Evolutionary conservation across 2,113 vertebrate genomes (phyloP).

Genomic region (Lepus americanus): DNA sequence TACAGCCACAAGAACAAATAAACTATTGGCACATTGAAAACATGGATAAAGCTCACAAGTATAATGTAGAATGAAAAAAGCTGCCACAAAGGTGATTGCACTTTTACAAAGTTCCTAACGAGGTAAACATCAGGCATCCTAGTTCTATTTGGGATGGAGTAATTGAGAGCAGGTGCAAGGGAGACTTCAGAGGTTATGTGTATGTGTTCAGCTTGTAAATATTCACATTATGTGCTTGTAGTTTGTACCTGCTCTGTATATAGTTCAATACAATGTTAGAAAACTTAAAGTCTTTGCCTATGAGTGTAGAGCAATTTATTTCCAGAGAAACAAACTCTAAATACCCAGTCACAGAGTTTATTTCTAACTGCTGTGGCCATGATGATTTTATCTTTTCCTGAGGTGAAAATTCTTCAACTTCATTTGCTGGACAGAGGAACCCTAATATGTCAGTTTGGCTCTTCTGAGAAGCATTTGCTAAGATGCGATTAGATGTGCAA

Average conservation of each 20-base stretch:
- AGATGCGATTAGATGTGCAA: constrained; percentile 31
- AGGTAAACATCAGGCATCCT: constrained; percentile 23
- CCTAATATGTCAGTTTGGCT: background rate
- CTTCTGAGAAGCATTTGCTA: constrained; percentile 35
- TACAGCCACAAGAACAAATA: constrained; percentile 48
- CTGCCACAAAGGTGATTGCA: constrained; percentile 6
- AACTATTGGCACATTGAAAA: constrained; percentile 35
- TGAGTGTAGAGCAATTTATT: constrained; percentile 14
- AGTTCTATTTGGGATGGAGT: background rate
- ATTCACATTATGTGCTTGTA: background rate
- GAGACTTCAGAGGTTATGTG: background rate
- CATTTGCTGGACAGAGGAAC: constrained; percentile 34
- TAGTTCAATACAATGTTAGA: constrained; percentile 23
- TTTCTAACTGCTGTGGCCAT: constrained; percentile 57
- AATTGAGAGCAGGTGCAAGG: constrained; percentile 3
- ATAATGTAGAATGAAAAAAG: constrained; percentile 50
- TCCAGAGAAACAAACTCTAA: constrained; percentile 23
- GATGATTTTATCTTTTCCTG: constrained; percentile 26
- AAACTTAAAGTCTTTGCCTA: constrained; percentile 28
- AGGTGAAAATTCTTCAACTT: constrained; percentile 53
- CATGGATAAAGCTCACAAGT: constrained; percentile 18
- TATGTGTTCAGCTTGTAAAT: background rate
- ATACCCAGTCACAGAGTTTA: constrained; percentile 46
- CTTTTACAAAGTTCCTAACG: background rate
- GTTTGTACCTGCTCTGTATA: constrained; percentile 16